phyloP scores from a whole-genome alignment of 2,797 vertebrate genomes.

The Channa striata region DNA sequence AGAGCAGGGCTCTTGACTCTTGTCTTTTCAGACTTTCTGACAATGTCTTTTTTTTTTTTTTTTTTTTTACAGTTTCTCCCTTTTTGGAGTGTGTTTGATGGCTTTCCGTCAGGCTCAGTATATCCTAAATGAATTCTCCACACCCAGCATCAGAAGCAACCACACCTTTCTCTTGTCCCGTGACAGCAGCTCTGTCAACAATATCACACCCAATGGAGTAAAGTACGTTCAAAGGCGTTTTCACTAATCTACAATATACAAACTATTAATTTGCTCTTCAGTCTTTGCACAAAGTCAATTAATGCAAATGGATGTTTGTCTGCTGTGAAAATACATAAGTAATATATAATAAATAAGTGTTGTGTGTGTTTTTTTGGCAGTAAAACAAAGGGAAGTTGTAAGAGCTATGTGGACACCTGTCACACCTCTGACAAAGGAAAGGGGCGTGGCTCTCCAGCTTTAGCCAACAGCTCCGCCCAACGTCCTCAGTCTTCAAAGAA shows the following conservation, averaged over 20 bases:
- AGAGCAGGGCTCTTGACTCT: not conserved
- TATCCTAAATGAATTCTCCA: constrained; percentile 94
- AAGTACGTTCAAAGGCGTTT: constrained; percentile 81
- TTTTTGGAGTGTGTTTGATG: constrained; percentile 94
- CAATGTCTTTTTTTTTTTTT: not conserved
- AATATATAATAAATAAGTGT: constrained; percentile 12
- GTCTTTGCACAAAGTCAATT: not conserved
- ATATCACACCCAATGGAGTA: constrained; percentile 86
- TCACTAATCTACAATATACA: not conserved
- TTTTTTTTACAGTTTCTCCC: constrained; percentile 86
- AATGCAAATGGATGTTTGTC: not conserved
- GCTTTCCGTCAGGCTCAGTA: constrained; percentile 97
- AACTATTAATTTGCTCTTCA: not conserved
- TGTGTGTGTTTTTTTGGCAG: constrained; percentile 54
- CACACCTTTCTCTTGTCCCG: constrained; percentile 85
- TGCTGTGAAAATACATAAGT: constrained; percentile 22
- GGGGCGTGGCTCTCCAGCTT: constrained; percentile 92
- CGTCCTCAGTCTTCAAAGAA: constrained; percentile 90
- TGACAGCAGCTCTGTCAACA: constrained; percentile 81
- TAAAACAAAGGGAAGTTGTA: constrained; percentile 92
- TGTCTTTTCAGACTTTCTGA: not conserved
- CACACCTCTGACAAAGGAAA: constrained; percentile 94
- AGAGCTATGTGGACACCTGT: constrained; percentile 91
- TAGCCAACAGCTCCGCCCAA: constrained; percentile 82
- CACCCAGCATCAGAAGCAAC: constrained; percentile 88